Base-by-base conservation (phyloP, 2,113 vertebrate genomes). In the Brienomyrus brachyistius region DNA sequence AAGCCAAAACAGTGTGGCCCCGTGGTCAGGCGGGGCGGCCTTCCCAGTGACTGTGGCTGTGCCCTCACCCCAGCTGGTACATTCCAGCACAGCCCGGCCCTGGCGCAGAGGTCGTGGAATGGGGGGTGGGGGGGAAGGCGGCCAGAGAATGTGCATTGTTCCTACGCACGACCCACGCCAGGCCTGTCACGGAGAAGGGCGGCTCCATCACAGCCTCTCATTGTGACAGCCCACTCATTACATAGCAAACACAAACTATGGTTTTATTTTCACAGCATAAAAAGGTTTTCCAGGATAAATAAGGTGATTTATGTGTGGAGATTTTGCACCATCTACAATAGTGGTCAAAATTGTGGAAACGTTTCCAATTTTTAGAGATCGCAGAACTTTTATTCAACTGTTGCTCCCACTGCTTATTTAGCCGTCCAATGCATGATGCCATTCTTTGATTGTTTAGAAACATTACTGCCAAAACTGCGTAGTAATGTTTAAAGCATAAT, bases 71-170 rank as follows among this genome's bases (percentile, higher is more conserved):
- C 88, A 88, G 83, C 89, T 66, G 88, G 56, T 54, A 62, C 91
- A 91, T 91, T 93, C 92, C 86, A 91, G 88, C 86, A 87, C 91
- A 82, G 10, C 62, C 50, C 8, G 45, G 56, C 74, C 52, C 52
- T 85, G 85, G 43, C 83, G n/a, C 66, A 45, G 82, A 23, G 31
- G 59, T 47, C n/a, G 48, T 52, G 85, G 45, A n/a, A 87, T 17
- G 45, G 56, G 56, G n/a, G 82, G 45, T 5, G 9, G 54, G 83
- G 40, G 27, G 52, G 70, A 1, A 13, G 59, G n/a, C 3, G n/a
- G 62, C 19, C 45, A 84, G 74, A 86, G 89, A 90, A 90, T 86
- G 84, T n/a, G 23, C 84, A 90, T 87, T 87, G 85, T 87, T 87
- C 66, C 31, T 5, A 50, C 2, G 27, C 10, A 31, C 27, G 11